Evolutionary conservation across 1,140 invertebrate genomes (phyloP).

Genomic region (Alviniconcha marisindica): DNA sequence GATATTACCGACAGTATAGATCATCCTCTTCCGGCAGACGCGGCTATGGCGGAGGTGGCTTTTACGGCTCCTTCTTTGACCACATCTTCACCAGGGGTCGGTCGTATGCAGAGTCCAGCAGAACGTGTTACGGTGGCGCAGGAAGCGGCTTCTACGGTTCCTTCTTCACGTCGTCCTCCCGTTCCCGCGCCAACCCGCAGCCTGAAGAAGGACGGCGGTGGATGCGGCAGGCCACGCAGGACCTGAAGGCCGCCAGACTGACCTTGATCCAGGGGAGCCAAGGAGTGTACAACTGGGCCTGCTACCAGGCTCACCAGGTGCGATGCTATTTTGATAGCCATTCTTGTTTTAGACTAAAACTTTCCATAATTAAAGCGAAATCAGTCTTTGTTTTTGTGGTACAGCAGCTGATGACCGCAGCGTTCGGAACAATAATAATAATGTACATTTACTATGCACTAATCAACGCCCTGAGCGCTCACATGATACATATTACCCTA

Average conservation of each 20-base stretch:
- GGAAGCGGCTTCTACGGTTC: not conserved
- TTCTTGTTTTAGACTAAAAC: too few relatives aligned
- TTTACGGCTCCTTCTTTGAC: not conserved
- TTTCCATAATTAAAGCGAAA: too few relatives aligned
- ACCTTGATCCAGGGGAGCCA: not conserved
- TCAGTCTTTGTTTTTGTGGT: too few relatives aligned
- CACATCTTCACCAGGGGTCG: not conserved
- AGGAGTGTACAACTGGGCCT: constrained; percentile 56
- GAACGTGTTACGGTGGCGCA: not conserved
- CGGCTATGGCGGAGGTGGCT: not conserved
- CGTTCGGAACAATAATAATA: too few relatives aligned
- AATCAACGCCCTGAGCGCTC: too few relatives aligned
- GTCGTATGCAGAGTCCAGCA: not conserved
- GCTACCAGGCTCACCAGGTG: constrained; percentile 57
- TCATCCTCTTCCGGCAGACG: too few relatives aligned
- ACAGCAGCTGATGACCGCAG: too few relatives aligned
- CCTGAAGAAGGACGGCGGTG: constrained; percentile 29
- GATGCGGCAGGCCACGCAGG: constrained; percentile 20
- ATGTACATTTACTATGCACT: too few relatives aligned
- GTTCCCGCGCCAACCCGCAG: not conserved
- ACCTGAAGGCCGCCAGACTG: constrained; percentile 36
- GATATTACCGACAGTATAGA: too few relatives aligned
- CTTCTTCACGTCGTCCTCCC: not conserved
- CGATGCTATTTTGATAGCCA: too few relatives aligned
- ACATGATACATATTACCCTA: too few relatives aligned